Evolutionary conservation across 1,140 invertebrate genomes (phyloP), one percentile per base, ranked within the genome.

Genomic region (Sogatella furcifera): DNA sequence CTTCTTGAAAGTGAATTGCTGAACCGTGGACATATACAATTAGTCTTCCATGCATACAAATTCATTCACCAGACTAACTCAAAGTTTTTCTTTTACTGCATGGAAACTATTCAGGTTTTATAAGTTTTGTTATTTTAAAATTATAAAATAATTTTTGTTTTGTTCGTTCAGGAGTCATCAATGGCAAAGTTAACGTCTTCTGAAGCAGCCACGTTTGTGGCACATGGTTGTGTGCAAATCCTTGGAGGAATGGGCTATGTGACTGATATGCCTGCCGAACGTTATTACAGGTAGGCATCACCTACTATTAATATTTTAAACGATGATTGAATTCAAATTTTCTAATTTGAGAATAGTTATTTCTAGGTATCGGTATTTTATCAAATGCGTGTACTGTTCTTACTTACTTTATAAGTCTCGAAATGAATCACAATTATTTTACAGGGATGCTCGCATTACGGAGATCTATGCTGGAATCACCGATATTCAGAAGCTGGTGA

Each of bases 141-240:
- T 31, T 31, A 31, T 10, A 31, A 10, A 31, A n/a, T n/a, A n/a
- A 31, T 38, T 38, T 9, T 1, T 38, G 34, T 38, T 38, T 38
- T 38, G 3, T 38, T 68, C 62, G 61, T 60, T 71, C 69, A 85
- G 80, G 90, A 95, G 77, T 93, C 95, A 11, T 93, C 95, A 5
- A 96, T 97, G 92, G 94, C 92, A 2, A 97, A 97, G 73, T 73
- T 97, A 57, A 85, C 88, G 15, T 92, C 92, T 24, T 95, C 92
- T 0, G 94, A 98, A 76, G 84, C 93, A 44, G 92, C 94, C 22
- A 97, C 94, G 8, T 92, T 86, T 72, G 81, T 85, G 64, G 81
- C 90, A 9, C 94, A 98, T 78, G 93, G 94, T 71, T 86, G 87
- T 70, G 89, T 89, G 67, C 86, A 84, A 79, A 80, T 81, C 15